These are phyloP conservation scores for Danio jaintianensis DNA, from an alignment of 2,797 vertebrate species.

Conservation along the genomic window DNA sequence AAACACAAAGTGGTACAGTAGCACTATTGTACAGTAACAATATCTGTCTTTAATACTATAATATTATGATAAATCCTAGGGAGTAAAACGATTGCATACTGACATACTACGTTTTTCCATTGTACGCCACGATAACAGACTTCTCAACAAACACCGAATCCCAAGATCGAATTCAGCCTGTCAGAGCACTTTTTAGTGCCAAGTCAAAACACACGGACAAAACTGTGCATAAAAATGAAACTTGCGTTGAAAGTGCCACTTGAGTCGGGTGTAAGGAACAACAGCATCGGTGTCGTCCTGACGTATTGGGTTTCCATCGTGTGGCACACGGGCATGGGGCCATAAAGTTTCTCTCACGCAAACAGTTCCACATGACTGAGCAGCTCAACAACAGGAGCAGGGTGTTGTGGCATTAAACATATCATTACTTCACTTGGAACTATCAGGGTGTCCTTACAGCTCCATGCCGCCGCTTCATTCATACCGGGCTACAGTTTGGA, in stretches of 20 bases:
- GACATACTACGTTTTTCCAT: neutral
- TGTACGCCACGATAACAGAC: neutral
- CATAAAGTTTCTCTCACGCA: slow-evolving; percentile 48
- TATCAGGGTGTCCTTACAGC: slow-evolving; percentile 34
- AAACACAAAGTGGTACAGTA: neutral
- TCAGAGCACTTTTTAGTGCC: neutral
- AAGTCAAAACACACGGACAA: slow-evolving; percentile 25
- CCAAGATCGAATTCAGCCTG: neutral
- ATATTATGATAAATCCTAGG: neutral
- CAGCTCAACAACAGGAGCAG: slow-evolving; percentile 40
- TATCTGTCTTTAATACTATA: neutral
- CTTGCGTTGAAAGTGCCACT: slow-evolving; percentile 47
- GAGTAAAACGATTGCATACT: neutral
- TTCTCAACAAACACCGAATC: neutral
- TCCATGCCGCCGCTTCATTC: slow-evolving; percentile 27
- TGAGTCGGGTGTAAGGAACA: slow-evolving; percentile 47
- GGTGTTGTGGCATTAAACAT: slow-evolving; percentile 48
- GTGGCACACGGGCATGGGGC: slow-evolving; percentile 40
- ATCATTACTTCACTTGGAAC: slow-evolving; percentile 50
- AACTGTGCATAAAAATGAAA: slow-evolving; percentile 23
- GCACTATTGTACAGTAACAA: neutral
- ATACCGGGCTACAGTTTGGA: slow-evolving; percentile 40
- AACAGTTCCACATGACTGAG: slow-evolving; percentile 40
- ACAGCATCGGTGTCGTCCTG: slow-evolving; percentile 25
- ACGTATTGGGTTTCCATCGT: slow-evolving; percentile 38